These are phyloP conservation scores for Choloepus hoffmanni DNA, from an alignment of 2,113 vertebrate genomes.

Conservation along the genomic window DNA sequence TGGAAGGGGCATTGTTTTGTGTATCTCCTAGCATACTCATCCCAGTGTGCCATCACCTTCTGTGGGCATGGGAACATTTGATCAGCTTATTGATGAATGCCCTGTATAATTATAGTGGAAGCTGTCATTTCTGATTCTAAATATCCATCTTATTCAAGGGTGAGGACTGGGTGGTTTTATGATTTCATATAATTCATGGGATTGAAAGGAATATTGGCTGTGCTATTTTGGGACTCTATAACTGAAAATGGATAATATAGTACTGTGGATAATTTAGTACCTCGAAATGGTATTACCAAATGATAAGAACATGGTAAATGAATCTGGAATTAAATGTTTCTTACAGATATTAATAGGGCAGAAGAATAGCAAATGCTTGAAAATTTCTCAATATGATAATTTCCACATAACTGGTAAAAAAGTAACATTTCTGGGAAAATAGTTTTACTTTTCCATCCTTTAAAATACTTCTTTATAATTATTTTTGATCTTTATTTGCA, in stretches of 20 bases:
- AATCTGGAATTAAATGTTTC: conserved; percentile 31
- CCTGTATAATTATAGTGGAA: neutral
- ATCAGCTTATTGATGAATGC: neutral
- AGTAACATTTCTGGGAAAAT: neutral
- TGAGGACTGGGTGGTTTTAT: neutral
- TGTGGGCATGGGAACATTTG: neutral
- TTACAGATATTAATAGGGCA: conserved; percentile 24
- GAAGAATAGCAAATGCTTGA: conserved; percentile 16
- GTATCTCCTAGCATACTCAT: neutral
- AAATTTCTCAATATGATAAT: neutral
- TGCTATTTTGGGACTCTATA: neutral
- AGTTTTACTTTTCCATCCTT: neutral
- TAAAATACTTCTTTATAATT: conserved; percentile 13
- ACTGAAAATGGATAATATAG: neutral
- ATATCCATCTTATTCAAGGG: neutral
- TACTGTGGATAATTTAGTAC: neutral
- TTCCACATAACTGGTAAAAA: conserved; percentile 3
- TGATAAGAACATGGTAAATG: neutral
- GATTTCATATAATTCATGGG: neutral
- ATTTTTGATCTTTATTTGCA: conserved; percentile 33
- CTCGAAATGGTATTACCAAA: neutral
- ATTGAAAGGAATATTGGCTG: neutral
- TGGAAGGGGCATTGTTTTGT: neutral
- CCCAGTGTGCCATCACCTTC: neutral
- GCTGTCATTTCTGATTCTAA: neutral